Evolutionary conservation across 2,888 invertebrate species (phyloP).

Genomic region (Heliconius ismenius): DNA sequence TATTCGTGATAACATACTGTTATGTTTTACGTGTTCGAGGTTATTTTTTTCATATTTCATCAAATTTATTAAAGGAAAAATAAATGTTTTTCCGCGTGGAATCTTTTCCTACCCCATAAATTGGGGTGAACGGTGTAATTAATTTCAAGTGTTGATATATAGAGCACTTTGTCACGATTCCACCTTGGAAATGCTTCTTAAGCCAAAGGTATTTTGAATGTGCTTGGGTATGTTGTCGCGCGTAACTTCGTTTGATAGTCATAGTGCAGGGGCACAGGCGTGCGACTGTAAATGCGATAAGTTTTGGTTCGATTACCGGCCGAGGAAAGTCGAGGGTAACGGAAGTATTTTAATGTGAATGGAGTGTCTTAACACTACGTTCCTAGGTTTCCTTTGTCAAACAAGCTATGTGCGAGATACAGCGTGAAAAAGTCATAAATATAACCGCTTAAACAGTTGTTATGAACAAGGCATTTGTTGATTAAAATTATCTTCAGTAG

Average conservation of each 20-base stretch:
- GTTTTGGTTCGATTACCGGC: too few species aligned
- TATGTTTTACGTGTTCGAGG: neutral
- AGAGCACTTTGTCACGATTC: constrained; percentile 6
- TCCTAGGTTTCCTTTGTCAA: too few species aligned
- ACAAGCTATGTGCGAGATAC: too few species aligned
- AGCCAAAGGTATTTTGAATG: neutral
- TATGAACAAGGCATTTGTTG: too few species aligned
- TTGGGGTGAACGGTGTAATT: constrained; percentile 5
- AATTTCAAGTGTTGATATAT: constrained; percentile 19
- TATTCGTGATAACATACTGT: neutral
- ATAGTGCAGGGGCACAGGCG: too few species aligned
- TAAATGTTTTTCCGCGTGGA: neutral
- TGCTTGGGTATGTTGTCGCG: neutral
- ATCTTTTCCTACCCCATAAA: constrained; percentile 6
- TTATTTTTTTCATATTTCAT: neutral
- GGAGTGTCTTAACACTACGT: too few species aligned
- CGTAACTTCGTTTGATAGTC: neutral
- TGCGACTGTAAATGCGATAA: too few species aligned
- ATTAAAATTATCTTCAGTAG: too few species aligned
- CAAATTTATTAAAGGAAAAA: constrained; percentile 7
- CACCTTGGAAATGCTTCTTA: neutral
- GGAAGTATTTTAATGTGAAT: too few species aligned
- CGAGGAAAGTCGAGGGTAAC: too few species aligned
- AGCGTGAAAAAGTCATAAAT: too few species aligned
- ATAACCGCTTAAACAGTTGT: too few species aligned